A percentile compares a stretch with the other conserved stretches of the same genome.
Conservation (phyloP, 2,113 vertebrate genomes). For the Oncorhynchus keta region DNA sequence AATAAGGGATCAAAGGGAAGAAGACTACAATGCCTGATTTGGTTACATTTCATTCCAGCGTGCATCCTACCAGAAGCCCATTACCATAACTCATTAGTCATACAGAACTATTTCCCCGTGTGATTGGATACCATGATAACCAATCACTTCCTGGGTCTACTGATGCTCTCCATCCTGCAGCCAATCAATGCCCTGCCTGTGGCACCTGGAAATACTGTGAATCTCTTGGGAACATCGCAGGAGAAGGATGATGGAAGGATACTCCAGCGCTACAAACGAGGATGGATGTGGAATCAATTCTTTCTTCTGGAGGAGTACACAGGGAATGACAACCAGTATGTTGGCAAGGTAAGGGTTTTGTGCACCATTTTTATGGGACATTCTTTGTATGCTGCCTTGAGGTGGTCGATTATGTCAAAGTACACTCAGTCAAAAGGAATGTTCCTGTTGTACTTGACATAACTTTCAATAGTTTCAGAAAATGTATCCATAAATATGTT, state of each 20-base stretch:
- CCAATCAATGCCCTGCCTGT: conserved; percentile 62
- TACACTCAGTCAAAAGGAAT: background rate
- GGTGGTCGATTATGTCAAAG: background rate
- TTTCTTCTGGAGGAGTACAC: conserved; percentile 96
- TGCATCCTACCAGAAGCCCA: conserved; percentile 48
- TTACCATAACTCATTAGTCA: conserved; percentile 59
- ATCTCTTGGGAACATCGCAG: conserved; percentile 56
- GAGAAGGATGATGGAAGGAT: conserved; percentile 72
- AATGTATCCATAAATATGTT: background rate
- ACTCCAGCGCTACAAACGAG: conserved; percentile 88
- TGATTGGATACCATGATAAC: conserved; percentile 73
- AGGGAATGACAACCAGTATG: conserved; percentile 92
- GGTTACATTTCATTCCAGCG: conserved; percentile 58
- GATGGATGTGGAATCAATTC: conserved; percentile 99
- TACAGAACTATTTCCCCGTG: conserved; percentile 45
- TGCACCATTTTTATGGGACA: background rate
- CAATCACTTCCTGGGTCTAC: conserved; percentile 64
- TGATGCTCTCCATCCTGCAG: conserved; percentile 63
- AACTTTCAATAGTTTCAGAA: too few species aligned
- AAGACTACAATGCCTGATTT: conserved; percentile 71
- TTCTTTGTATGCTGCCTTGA: too few species aligned
- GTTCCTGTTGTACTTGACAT: background rate
- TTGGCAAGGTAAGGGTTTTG: conserved; percentile 89
- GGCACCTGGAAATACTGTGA: conserved; percentile 66
- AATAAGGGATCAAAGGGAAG: conserved; percentile 32